A percentile compares a stretch with the other conserved stretches of the same genome.
These are phyloP conservation scores for Diglossa cyanea DNA, from an alignment of 2,797 vertebrate genomes.

Conservation along the genomic window DNA sequence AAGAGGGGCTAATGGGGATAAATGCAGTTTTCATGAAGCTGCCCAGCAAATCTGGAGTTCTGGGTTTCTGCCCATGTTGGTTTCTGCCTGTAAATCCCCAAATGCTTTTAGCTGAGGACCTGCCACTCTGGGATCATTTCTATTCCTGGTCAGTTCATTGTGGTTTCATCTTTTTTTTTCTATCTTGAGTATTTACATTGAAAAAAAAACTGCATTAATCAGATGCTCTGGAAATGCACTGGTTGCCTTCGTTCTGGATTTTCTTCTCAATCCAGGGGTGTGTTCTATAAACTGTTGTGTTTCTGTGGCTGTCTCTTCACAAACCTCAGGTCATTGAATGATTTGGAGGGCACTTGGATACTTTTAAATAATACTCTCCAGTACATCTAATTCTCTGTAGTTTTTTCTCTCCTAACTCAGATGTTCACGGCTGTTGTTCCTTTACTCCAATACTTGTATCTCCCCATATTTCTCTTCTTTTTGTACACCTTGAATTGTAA, in stretches of 20 bases:
- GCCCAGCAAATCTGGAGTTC: not conserved
- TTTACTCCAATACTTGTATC: not conserved
- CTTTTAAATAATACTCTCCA: not conserved
- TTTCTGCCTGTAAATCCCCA: not conserved
- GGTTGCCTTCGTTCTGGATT: not conserved
- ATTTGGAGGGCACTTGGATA: not conserved
- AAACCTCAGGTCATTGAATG: not conserved
- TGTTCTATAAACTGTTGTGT: not conserved
- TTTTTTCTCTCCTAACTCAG: not conserved
- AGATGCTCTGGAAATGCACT: fast-evolving
- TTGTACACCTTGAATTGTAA: not conserved
- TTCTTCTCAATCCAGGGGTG: not conserved
- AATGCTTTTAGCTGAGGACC: not conserved
- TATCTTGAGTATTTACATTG: not conserved
- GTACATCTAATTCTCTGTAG: not conserved
- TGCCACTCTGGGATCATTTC: not conserved
- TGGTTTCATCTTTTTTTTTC: not conserved
- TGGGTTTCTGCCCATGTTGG: not conserved
- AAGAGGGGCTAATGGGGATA: not conserved
- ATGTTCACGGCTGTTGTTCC: slow-evolving; percentile 2
- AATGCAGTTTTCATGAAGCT: not conserved
- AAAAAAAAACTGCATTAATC: not conserved
- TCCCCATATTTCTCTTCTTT: not conserved
- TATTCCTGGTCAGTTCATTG: not conserved
- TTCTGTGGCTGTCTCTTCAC: not conserved